Base-by-base conservation (phyloP, 1,140 invertebrate genomes). In the Sarcophaga bullata region DNA sequence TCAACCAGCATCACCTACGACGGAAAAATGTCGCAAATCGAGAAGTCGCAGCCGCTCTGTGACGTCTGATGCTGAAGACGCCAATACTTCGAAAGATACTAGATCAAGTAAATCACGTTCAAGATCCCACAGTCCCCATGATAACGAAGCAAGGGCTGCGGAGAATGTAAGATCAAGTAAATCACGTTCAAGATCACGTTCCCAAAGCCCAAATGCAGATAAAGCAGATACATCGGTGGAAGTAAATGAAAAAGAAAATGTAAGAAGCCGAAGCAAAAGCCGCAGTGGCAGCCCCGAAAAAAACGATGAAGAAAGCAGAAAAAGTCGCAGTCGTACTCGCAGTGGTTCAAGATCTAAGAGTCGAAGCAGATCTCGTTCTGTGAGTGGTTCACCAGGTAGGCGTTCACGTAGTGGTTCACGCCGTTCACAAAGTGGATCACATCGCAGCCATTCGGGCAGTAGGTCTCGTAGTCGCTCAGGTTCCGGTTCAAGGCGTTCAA, bases 321-420 rank as follows among this genome's bases (percentile, higher is more conserved):
- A 48, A 9, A 68, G 17, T 87, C 86, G 15, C n/a, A 83, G 85
- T 47, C 84, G 86, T 52, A 91, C 91, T 19, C 83, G 87, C 50
- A 90, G 88, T 17, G 84, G 87, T 15, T 90, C 90, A 13, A 85
- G 86, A 15, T 81, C 80, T 6, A 81, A 81, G 68, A 81, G 80
- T 62, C 80, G 54, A 13, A 81, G 80, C n/a, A 50, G 75, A 52
- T 78, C 75, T 5, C 75, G 75, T 58, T 87, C 88, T 8, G 83
- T 84, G 13, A 90, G 87, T 13, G 82, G 80, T 13, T 87, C 90
- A 8, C 46, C 54, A 3, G 80, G 49, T 4, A 84, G 85, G 37
- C 85, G 87, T 54, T 91, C 91, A 19, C 83, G 88, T 48, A 89
- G 88, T 15, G 83, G 87, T 19, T 90, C 90, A 8, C 84, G 85